A percentile compares a stretch with the other conserved stretches of the same genome.
phyloP scores from a whole-genome alignment of 2,797 vertebrate genomes.

The Cyclopterus lumpus region DNA sequence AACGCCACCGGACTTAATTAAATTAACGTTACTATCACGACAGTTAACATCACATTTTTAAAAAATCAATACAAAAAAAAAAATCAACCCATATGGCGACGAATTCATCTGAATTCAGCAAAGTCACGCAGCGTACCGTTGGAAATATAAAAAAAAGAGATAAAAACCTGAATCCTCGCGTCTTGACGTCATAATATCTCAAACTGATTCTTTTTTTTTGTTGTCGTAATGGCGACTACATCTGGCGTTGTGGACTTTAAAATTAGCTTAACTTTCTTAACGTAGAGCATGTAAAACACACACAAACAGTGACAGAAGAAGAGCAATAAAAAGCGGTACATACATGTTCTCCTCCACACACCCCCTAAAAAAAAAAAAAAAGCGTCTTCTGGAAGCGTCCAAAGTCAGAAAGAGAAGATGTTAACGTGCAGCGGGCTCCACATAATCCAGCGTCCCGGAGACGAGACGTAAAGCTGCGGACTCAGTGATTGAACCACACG shows the following conservation, averaged over 20 bases:
- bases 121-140: not conserved
- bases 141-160: not conserved
- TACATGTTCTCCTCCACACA: slow-evolving; percentile 52
- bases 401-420: slow-evolving; percentile 49
- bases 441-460: slow-evolving; percentile 57
- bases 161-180: not conserved
- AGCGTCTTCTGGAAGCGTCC: slow-evolving; percentile 55
- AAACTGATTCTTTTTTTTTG: not conserved
- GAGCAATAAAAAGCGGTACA: slow-evolving; percentile 42
- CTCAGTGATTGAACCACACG: slow-evolving; percentile 28
- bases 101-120: not conserved
- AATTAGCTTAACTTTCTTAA: not conserved
- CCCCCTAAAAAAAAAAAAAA: no score
- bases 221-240: not conserved
- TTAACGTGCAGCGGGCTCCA: slow-evolving; percentile 61
- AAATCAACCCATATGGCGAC: slow-evolving; percentile 18
- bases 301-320: not conserved
- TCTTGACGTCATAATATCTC: not conserved
- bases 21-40: not conserved
- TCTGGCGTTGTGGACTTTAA: not conserved
- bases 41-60: no score
- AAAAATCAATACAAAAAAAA: no score
- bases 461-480: slow-evolving; percentile 4
- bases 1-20: not conserved
- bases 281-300: not conserved